Conservation (phyloP, 2,113 vertebrate genomes). For the Bettongia penicillata region DNA sequence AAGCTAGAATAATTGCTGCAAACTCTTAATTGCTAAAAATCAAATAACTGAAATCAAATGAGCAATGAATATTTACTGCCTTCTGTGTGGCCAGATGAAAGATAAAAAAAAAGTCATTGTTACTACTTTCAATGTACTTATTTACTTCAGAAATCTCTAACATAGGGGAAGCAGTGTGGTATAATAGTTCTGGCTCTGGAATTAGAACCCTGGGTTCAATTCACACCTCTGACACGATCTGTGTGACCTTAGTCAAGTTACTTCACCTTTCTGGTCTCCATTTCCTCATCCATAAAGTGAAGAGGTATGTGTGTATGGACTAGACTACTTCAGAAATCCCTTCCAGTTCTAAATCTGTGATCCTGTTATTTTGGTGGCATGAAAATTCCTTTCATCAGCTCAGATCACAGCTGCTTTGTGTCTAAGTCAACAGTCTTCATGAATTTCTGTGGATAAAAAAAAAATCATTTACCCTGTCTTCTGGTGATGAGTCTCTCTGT, state of each 20-base stretch:
- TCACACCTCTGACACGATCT: background rate
- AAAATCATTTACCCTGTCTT: background rate
- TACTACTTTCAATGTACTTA: background rate
- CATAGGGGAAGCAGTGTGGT: background rate
- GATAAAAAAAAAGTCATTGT: background rate
- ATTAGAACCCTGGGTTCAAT: background rate
- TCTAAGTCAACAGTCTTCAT: background rate
- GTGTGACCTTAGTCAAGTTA: background rate
- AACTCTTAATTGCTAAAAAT: constrained; percentile 1
- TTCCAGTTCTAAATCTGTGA: background rate
- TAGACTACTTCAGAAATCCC: background rate
- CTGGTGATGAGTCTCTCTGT: background rate
- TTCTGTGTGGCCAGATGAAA: background rate
- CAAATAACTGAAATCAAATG: constrained; percentile 1
- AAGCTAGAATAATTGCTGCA: background rate
- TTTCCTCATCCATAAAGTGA: background rate
- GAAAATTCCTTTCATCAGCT: background rate
- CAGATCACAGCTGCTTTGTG: background rate
- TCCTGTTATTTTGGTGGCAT: background rate
- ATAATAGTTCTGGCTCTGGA: background rate
- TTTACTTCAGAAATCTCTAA: background rate
- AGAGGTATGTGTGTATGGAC: background rate
- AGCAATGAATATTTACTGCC: background rate
- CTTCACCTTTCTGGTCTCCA: background rate
- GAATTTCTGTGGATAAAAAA: background rate